Evolutionary conservation across 2,113 vertebrate species (phyloP).

Genomic region (Sitta europaea): DNA sequence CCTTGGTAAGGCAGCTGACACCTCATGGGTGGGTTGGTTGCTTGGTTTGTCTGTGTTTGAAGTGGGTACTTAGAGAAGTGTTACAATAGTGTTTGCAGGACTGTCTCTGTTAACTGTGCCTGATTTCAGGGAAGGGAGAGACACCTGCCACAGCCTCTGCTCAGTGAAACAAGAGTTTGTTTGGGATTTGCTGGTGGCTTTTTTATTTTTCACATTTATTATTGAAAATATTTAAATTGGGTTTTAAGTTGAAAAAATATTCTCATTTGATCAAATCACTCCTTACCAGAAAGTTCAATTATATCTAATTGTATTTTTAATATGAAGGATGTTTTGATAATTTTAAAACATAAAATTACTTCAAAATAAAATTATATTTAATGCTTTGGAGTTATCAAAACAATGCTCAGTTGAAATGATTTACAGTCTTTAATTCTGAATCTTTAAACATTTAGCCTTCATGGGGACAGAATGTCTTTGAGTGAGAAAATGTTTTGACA

Average conservation of each 20-base stretch:
- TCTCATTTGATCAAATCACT: neutral
- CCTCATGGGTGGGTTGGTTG: neutral
- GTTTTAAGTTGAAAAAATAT: neutral
- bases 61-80: neutral
- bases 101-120: neutral
- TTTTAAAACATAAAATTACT: neutral
- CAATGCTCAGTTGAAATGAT: neutral
- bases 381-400: neutral
- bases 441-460: neutral
- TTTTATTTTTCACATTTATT: neutral
- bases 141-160: neutral
- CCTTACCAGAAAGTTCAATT: neutral
- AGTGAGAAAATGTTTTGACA: neutral
- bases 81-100: neutral
- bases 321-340: neutral
- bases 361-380: neutral
- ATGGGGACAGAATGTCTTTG: rapidly evolving
- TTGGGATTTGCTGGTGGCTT: neutral
- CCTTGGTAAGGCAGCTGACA: neutral
- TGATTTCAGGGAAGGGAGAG: neutral
- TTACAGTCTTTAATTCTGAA: neutral
- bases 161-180: neutral
- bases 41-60: neutral
- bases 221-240: neutral
- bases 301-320: neutral